A percentile compares a stretch with the other conserved stretches of the same genome.
These are phyloP conservation scores for Mesorhabditis belari DNA, from an alignment of 2,888 invertebrate species.

Conservation along the genomic window DNA sequence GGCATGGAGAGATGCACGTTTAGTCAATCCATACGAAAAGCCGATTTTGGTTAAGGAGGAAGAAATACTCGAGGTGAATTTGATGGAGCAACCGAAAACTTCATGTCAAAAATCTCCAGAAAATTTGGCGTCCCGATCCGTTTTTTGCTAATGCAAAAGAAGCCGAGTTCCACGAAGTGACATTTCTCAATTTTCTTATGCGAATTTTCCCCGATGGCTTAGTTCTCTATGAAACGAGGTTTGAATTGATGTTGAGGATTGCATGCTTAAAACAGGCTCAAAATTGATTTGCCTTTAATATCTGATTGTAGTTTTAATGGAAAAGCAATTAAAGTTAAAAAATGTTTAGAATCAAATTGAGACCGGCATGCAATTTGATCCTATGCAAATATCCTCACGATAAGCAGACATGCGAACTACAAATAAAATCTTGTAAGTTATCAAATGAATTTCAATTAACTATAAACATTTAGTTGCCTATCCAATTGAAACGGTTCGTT, in stretches of 20 bases:
- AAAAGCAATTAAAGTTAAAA: too few relatives aligned
- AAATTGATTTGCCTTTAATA: not conserved
- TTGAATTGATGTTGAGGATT: not conserved
- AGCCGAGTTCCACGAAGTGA: constrained; percentile 52
- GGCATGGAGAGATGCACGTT: constrained; percentile 50
- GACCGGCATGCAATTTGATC: constrained; percentile 50
- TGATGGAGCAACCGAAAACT: not conserved
- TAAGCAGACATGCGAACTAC: constrained; percentile 49
- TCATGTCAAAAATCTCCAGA: constrained; percentile 33
- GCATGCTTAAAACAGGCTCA: not conserved
- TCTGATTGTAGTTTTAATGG: constrained; percentile 5
- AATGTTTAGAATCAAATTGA: constrained; percentile 49
- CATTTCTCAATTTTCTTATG: constrained; percentile 52
- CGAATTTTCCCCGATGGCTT: constrained; percentile 50
- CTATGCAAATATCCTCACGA: constrained; percentile 53
- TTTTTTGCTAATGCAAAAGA: constrained; percentile 53
- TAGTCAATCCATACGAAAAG: constrained; percentile 47
- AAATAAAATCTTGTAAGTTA: constrained; percentile 50
- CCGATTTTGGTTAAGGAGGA: constrained; percentile 49
- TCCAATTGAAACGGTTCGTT: constrained; percentile 49
- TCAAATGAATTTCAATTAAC: not conserved
- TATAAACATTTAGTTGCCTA: constrained; percentile 47
- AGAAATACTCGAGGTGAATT: constrained; percentile 7
- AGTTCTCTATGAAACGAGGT: constrained; percentile 51
- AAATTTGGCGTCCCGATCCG: constrained; percentile 48